A percentile compares a stretch with the other conserved stretches of the same genome.
Conservation (phyloP, 2,113 vertebrate species). For the Cacatua alba region DNA sequence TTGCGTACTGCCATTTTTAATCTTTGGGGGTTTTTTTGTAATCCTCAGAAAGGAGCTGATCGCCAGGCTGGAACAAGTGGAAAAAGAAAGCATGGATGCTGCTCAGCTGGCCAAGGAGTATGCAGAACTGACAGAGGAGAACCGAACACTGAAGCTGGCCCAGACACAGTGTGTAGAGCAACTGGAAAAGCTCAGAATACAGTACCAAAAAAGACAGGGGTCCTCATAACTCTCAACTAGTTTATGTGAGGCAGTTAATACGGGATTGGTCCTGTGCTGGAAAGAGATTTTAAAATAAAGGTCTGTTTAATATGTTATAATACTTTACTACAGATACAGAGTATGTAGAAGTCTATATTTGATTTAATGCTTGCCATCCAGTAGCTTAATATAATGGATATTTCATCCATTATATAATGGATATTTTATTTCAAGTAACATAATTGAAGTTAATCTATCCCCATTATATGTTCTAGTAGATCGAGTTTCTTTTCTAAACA, state of each 20-base stretch:
- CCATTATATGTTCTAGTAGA: conserved; percentile 63
- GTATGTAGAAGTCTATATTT: conserved; percentile 61
- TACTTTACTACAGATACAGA: conserved; percentile 59
- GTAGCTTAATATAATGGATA: conserved; percentile 71
- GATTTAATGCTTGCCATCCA: conserved; percentile 62
- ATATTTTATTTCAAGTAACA: conserved; percentile 71
- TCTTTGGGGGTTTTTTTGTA: background rate
- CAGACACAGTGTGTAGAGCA: conserved; percentile 89
- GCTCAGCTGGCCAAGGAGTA: conserved; percentile 90
- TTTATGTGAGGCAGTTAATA: background rate
- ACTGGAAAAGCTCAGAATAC: conserved; percentile 88
- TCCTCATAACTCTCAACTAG: conserved; percentile 83
- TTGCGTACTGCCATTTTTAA: background rate
- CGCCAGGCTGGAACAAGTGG: conserved; percentile 90
- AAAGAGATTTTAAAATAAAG: conserved; percentile 57
- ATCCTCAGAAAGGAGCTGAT: conserved; percentile 86
- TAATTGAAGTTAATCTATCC: conserved; percentile 65
- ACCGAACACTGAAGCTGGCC: conserved; percentile 85
- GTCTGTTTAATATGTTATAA: conserved; percentile 50
- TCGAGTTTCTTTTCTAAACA: conserved; percentile 68
- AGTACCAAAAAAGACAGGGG: conserved; percentile 85
- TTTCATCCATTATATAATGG: conserved; percentile 70
- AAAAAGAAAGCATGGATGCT: conserved; percentile 86
- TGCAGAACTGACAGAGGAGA: conserved; percentile 89
- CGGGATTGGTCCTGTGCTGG: conserved; percentile 17